Percentiles rank a stretch among this genome's conserved stretches.
These are phyloP conservation scores for Trichogramma pretiosum DNA, from an alignment of 1,140 invertebrate genomes.

Conservation along the genomic window DNA sequence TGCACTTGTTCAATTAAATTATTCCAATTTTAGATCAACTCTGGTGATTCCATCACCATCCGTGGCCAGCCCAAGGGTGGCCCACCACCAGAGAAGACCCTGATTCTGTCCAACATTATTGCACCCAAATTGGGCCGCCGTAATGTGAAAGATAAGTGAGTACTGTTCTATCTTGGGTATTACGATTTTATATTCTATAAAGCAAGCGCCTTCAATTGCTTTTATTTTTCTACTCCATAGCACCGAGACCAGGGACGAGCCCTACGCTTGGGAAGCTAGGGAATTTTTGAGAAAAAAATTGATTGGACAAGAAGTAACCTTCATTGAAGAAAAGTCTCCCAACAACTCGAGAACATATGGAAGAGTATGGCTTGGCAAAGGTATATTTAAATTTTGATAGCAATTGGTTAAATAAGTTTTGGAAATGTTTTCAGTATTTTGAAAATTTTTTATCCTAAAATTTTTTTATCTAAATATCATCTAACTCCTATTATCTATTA, in stretches of 20 bases:
- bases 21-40: conserved; percentile 31
- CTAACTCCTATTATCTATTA: no score
- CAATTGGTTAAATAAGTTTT: no score
- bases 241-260: conserved; percentile 77
- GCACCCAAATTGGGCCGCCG: conserved; percentile 84
- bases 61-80: conserved; percentile 49
- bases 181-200: no score
- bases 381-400: no score
- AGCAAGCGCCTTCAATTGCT: conserved; percentile 13
- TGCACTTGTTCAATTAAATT: no score
- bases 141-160: no score
- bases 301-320: conserved; percentile 81
- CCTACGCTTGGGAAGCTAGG: conserved; percentile 92
- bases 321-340: conserved; percentile 62
- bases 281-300: conserved; percentile 89
- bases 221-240: conserved; percentile 33
- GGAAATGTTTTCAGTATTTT: no score
- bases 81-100: conserved; percentile 83
- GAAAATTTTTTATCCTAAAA: no score
- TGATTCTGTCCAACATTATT: conserved; percentile 81
- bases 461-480: no score
- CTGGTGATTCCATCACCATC: conserved; percentile 40
- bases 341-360: conserved; percentile 81
- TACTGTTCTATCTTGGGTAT: no score
- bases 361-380: conserved; percentile 74